These are phyloP conservation scores for Picathartes gymnocephalus DNA, from an alignment of 2,113 vertebrate genomes.

Conservation along the genomic window DNA sequence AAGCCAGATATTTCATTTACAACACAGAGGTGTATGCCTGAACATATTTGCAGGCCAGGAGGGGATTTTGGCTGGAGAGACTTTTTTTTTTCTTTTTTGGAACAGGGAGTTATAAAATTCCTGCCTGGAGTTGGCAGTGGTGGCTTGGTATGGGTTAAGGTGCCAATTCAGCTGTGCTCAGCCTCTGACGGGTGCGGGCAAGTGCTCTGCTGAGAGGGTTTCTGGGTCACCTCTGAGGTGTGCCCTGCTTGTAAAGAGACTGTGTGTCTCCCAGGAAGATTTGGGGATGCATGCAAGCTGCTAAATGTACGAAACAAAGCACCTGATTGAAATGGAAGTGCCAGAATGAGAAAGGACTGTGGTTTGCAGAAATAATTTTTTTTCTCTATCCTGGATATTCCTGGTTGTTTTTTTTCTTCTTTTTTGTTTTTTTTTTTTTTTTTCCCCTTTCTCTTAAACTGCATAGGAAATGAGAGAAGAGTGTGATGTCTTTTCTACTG, in stretches of 20 bases:
- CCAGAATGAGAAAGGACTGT: neutral
- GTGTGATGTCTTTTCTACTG: neutral
- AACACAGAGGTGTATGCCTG: conserved; percentile 47
- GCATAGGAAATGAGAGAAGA: neutral
- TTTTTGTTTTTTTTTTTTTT: neutral
- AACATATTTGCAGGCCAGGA: conserved; percentile 56
- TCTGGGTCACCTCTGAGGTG: neutral
- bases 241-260: neutral
- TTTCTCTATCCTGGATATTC: neutral
- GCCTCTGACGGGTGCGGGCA: neutral
- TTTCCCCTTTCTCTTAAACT: neutral
- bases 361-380: neutral
- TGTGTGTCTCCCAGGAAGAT: neutral
- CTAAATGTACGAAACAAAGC: neutral
- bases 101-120: conserved; percentile 3
- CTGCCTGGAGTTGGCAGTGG: neutral
- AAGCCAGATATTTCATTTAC: conserved; percentile 45
- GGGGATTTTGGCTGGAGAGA: conserved; percentile 30
- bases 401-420: neutral
- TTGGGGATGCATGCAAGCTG: neutral
- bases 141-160: neutral
- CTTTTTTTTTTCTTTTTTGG: neutral
- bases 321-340: neutral
- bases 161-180: neutral
- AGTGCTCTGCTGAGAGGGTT: neutral